Conservation (phyloP, 2,113 vertebrate species). For the Clinocottus analis region DNA sequence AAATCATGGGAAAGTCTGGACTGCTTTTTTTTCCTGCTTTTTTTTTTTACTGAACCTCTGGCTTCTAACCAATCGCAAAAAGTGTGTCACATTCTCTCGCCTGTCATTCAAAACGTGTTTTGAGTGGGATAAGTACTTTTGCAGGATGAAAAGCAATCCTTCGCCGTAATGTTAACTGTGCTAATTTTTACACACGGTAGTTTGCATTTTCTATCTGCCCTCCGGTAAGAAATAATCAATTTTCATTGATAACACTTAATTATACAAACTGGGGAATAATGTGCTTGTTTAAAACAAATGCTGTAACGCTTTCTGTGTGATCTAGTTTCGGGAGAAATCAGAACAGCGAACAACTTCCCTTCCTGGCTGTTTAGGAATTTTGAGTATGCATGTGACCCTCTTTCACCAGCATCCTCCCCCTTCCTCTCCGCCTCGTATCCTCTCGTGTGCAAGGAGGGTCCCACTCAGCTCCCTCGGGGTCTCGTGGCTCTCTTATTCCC, state of each 20-base stretch:
- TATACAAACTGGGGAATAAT: background rate
- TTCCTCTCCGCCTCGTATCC: background rate
- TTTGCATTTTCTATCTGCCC: background rate
- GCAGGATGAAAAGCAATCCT: background rate
- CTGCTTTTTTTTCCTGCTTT: background rate
- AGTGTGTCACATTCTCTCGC: constrained; percentile 4
- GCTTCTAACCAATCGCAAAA: constrained; percentile 1
- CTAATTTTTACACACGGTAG: background rate
- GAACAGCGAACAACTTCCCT: background rate
- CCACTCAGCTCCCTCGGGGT: constrained; percentile 22
- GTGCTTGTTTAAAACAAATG: background rate
- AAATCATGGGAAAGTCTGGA: background rate
- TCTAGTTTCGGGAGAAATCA: background rate
- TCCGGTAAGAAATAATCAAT: background rate
- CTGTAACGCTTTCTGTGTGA: background rate
- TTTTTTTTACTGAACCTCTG: background rate
- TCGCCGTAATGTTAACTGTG: background rate
- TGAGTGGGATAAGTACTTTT: constrained; percentile 7
- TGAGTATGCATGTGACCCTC: constrained; percentile 4
- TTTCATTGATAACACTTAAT: background rate
- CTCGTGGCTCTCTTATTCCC: constrained; percentile 40
- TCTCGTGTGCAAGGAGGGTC: constrained; percentile 22
- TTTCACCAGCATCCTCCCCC: background rate
- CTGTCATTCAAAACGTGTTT: constrained; percentile 2
- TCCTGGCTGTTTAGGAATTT: background rate